Evolutionary conservation across 2,113 vertebrate genomes (phyloP), one percentile per base, ranked within the genome.

Genomic region (Oncorhynchus clarkii): DNA sequence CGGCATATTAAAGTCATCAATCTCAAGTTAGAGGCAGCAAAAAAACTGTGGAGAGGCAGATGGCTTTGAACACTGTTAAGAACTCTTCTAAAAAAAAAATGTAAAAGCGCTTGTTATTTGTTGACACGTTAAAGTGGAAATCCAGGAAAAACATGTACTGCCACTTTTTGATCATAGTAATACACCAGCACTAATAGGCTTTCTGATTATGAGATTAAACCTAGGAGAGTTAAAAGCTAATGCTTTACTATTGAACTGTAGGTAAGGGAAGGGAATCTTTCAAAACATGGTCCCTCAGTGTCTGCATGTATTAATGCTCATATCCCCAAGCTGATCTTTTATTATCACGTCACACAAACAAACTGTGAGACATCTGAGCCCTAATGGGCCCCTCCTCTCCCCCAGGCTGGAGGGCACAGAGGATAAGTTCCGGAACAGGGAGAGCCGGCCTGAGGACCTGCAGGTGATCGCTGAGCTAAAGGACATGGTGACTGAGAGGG

Each of bases 371-470:
- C 16, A 1, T 54, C 67, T 20, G 29, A 68, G 67, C 67, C 20
- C 16, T 68, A 68, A 68, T 48, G 67, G 1, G 1, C 14, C 20
- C 18, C 20, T 3, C n/a, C n/a, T 13, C 68, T 48, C 22, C 68
- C 68, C 39, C 89, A 97, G 95, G 89, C 89, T 97, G 92, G 94
- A 95, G 92, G 95, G 96, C 85, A 95, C 96, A 82, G 95, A 96
- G 90, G 95, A 96, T 77, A 96, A 95, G 84, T 96, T 95, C 51
- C 87, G 94, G 75, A 95, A 91, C 90, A 94, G 95, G 84, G 95
- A 97, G 91, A 94, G 95, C 85, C 93, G 95, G 80, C 92, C 93
- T 29, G 95, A 97, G 89, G 96, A 97, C 75, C 80, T 95, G 77
- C 94, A 96, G 86, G 87, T 95, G 82, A 97, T 97, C 78, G 90